Percentiles rank a stretch among this genome's conserved stretches.
Conservation (phyloP, 2,888 invertebrate species). For the Acleris cristana region DNA sequence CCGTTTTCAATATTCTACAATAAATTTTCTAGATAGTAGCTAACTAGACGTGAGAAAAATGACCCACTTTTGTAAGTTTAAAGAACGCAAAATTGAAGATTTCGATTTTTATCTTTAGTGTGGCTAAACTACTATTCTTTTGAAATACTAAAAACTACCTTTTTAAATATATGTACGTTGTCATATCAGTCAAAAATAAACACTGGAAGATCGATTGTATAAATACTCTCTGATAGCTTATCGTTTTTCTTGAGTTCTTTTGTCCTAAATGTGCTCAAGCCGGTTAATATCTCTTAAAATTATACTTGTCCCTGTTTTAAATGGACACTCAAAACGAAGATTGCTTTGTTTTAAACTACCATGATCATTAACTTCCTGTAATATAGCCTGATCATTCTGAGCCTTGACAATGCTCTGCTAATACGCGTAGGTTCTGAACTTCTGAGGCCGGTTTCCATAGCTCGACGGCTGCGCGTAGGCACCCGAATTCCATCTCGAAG, state of each 20-base stretch:
- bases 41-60: constrained; percentile 41
- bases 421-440: constrained; percentile 64
- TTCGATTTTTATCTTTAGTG: too few species aligned
- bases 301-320: constrained; percentile 2
- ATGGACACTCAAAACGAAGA: constrained; percentile 14
- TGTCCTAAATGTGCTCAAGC: not conserved
- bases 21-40: not conserved
- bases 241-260: constrained; percentile 40
- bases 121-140: too few species aligned
- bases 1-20: not conserved
- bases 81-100: too few species aligned
- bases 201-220: constrained; percentile 40
- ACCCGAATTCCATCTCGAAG: constrained; percentile 50
- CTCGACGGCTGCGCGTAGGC: constrained; percentile 51
- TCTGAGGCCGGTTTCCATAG: constrained; percentile 62
- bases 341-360: constrained; percentile 43
- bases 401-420: constrained; percentile 65
- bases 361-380: constrained; percentile 37
- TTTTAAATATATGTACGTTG: too few species aligned
- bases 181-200: too few species aligned
- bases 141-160: too few species aligned
- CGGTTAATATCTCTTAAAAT: constrained; percentile 9
- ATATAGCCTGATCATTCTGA: constrained; percentile 34
- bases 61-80: too few species aligned
- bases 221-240: constrained; percentile 45